Base-by-base conservation (phyloP, 2,888 invertebrate genomes). In the Heteropelma amictum region DNA sequence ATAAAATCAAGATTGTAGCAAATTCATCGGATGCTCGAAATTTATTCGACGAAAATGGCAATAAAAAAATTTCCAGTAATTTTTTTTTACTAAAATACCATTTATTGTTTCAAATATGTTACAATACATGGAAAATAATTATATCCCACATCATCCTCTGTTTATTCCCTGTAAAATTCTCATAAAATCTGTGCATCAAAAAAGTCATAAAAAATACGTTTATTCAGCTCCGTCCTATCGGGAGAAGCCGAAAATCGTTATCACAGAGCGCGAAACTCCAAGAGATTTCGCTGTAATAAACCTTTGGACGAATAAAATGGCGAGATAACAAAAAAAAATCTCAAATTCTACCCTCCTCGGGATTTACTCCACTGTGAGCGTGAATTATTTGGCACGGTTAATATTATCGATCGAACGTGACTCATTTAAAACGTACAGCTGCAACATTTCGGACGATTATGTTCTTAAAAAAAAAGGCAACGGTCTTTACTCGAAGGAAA, bases 301-400 rank as follows among this genome's bases (percentile, higher is more conserved):
- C n/a, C n/a, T n/a, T n/a, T n/a, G 19, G 7, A 21, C 21, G 5
- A 8, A n/a, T 23, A 6, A 10, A 40, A 56, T 7, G 14, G 5
- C 3, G n/a, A 56, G 23, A 38, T 7, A 38, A 56, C 3, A 38
- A 7, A 14, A 8, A 38, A 8, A 26, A 21, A 4, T 40, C 14
- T n/a, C 45, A 7, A 5, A 7, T 21, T 45, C 12, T 23, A n/a
- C 26, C 14, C 10, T 17, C 17, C 47, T 40, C 23, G 28, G 28
- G 67, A n/a, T n/a, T 65, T 72, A 47, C 73, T 76, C 68, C 64
- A 53, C 17, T 60, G 70, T 14, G 40, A 60, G 40, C 72, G 56
- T 77, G 61, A 78, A 78, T 78, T 77, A 77, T 78, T 78, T 75
- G 75, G 68, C 69, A 75, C 72, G 77, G 74, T 77, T 77, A 77